Conservation (phyloP, 2,113 vertebrate species). For the Boleophthalmus pectinirostris region DNA sequence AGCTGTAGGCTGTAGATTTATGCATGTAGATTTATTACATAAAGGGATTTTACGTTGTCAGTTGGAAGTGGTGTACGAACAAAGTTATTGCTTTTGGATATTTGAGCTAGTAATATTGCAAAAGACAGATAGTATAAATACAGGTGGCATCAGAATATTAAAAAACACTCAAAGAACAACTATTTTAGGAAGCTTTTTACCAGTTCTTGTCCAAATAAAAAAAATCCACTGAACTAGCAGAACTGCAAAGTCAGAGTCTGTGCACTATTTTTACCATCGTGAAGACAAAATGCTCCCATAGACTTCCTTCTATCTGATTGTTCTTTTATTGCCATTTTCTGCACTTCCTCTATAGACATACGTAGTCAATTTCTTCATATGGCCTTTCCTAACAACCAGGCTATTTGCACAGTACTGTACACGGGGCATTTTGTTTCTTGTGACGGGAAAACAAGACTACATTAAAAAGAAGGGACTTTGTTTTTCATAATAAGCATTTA, state of each 20-base stretch:
- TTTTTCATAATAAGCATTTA: conserved; percentile 70
- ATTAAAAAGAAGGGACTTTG: conserved; percentile 59
- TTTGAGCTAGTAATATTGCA: no score
- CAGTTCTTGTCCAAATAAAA: background rate
- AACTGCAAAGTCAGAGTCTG: background rate
- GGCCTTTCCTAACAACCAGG: background rate
- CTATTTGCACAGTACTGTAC: conserved; percentile 10
- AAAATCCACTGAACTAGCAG: background rate
- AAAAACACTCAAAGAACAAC: background rate
- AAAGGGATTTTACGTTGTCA: no score
- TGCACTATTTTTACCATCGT: background rate
- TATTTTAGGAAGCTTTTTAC: no score
- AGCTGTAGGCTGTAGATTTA: no score
- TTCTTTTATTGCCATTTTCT: background rate
- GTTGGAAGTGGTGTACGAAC: no score
- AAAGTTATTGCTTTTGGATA: no score
- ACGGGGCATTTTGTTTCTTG: conserved; percentile 35
- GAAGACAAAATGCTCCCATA: background rate
- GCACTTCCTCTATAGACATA: background rate
- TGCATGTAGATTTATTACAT: no score
- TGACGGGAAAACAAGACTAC: conserved; percentile 53
- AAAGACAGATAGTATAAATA: no score
- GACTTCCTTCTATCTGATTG: background rate
- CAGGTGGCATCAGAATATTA: background rate
- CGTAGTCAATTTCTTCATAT: background rate